Evolutionary conservation across 2,888 invertebrate genomes (phyloP), one percentile per base, ranked within the genome.

Genomic region (Dyspetes luteomarginatus): DNA sequence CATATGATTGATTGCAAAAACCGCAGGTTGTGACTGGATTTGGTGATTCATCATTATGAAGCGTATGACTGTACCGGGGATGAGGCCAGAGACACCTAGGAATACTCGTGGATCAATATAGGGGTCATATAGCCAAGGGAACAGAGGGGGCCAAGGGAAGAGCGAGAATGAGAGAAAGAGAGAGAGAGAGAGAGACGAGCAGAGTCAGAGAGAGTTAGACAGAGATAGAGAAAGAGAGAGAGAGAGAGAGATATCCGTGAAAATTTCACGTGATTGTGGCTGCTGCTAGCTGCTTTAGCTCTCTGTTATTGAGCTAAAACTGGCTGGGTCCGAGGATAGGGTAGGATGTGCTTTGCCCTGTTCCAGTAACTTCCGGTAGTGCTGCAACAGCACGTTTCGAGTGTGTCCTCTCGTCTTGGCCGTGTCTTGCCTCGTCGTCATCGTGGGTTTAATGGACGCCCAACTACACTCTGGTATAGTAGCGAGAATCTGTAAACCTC

Each of bases 371-470:
- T 65, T 68, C 73, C 65, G 52, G 58, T 60, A 74, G 78, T 65
- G 74, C 69, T 74, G 77, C 77, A 69, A 64, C 69, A 65, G 81
- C 78, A 81, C 69, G 81, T 81, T 81, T 81, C 81, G 78, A 81
- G 78, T 81, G 81, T 78, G 78, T 67, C 58, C 65, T 74, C 58
- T 36, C 64, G 41, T 64, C 73, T 45, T 72, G 56, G 56, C 50
- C 71, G 64, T 58, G 19, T 56, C 28, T 26, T 60, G 30, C 48
- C 28, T 60, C 58, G 36, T 28, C 56, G 73, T 73, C 65, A 64
- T 74, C 74, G 74, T 78, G 69, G 74, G 65, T 78, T 78, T 81
- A 81, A 81, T 78, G 78, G 81, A 77, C 74, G 67, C 55, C 76
- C 22, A 81, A 81, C 72, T 56, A 45, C 19, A 30, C 58, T 24